phyloP scores from a whole-genome alignment of 2,113 vertebrate genomes.

The Sander lucioperca region DNA sequence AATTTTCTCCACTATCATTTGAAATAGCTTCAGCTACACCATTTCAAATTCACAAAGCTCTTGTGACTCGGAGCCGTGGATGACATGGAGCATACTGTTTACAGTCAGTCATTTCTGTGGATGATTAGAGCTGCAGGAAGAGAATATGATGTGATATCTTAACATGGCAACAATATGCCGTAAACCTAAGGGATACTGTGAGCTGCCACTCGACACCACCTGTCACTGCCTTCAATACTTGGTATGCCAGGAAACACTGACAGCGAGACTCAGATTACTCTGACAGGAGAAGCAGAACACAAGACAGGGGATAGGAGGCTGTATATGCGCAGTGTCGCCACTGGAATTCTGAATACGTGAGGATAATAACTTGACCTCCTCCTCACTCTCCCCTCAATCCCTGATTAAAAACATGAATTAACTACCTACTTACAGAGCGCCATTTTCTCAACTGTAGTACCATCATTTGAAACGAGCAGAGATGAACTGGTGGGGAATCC shows the following conservation, averaged over 20 bases:
- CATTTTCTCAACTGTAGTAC: constrained; percentile 22
- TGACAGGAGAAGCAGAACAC: constrained; percentile 56
- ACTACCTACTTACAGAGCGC: constrained; percentile 39
- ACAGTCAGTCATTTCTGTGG: constrained; percentile 33
- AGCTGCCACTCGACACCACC: constrained; percentile 44
- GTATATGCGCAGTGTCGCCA: constrained; percentile 18
- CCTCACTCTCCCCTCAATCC: constrained; percentile 22
- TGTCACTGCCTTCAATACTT: constrained; percentile 44
- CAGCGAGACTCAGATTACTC: constrained; percentile 62
- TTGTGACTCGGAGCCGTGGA: constrained; percentile 23
- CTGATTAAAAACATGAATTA: constrained; percentile 61
- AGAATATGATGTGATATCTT: constrained; percentile 40
- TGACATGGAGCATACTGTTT: constrained; percentile 28
- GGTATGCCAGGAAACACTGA: constrained; percentile 69
- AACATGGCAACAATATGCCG: constrained; percentile 25
- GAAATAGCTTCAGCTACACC: constrained; percentile 24
- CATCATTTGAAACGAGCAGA: constrained; percentile 29
- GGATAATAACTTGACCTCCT: constrained; percentile 66
- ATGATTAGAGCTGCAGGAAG: constrained; percentile 57
- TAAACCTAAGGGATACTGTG: constrained; percentile 35
- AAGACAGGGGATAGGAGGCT: constrained; percentile 20
- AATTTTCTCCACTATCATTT: constrained; percentile 29
- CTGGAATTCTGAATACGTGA: constrained; percentile 55
- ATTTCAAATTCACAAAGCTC: constrained; percentile 39
- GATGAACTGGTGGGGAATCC: constrained; percentile 54